Evolutionary conservation across 2,888 invertebrate genomes (phyloP), one percentile per base, ranked within the genome.

Genomic region (Lithophane semibrunnea): DNA sequence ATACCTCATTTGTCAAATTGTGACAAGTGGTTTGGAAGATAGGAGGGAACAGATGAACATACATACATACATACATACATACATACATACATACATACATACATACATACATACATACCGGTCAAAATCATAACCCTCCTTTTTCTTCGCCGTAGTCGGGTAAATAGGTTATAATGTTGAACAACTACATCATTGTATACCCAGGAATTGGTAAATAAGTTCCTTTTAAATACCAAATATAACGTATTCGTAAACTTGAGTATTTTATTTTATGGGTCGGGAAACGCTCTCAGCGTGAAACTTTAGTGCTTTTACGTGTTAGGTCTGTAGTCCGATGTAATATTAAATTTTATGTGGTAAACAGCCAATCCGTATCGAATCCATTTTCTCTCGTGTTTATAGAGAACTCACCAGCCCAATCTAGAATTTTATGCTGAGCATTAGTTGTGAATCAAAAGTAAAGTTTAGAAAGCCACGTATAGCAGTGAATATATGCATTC

Each of bases 241-340:
- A 68, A 72, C 37, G n/a, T 76, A 63, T 75, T 72, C 67, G 44
- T 75, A 73, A 74, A 83, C 63, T 74, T 69, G 64, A 65, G 81
- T 79, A 76, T 73, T 78, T 82, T 80, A 73, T 74, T 75, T 74
- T 76, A 80, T 64, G 44, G 69, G 73, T 63, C 79, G 74, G 66
- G 78, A 75, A 77, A 65, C 72, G 58, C 47, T 84, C 84, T 63
- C 82, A 69, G 80, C 78, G 77, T 80, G 82, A 76, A 83, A 86
- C 77, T 83, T 74, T 86, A 90, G 91, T 89, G 90, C 89, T 86
- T 91, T 91, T 85, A 86, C 88, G 85, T 91, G 91, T 90, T 85
- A 79, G 63, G 70, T 75, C 42, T 64, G 67, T 73, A 71, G 79
- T 73, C 52, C 67, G 63, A 67, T 86, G 73, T 77, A 85, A 80